phyloP scores from a whole-genome alignment of 2,888 invertebrate species.

The Agrochola lychnidis region DNA sequence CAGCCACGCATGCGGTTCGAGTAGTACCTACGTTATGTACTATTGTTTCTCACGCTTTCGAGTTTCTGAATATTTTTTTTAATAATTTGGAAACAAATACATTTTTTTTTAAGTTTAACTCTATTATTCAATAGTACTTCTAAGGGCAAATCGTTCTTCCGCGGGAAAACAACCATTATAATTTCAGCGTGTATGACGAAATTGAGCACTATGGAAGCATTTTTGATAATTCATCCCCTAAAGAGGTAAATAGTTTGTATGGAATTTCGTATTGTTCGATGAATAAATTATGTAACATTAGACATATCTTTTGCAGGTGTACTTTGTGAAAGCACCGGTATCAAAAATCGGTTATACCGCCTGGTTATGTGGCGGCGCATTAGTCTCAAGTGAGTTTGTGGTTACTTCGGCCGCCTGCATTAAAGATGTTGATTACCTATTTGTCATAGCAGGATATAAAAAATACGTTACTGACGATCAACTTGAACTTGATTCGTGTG shows the following conservation, averaged over 20 bases:
- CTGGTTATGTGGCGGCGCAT: conserved; percentile 73
- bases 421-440: conserved; percentile 68
- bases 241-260: neutral
- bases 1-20: no score
- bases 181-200: no score
- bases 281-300: neutral
- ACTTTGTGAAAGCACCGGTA: conserved; percentile 64
- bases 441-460: conserved; percentile 73
- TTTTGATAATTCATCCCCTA: neutral
- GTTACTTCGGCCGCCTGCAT: conserved; percentile 75
- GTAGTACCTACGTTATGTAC: no score
- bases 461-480: conserved; percentile 67
- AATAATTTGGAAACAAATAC: no score
- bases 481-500: conserved; percentile 70
- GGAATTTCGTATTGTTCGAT: neutral
- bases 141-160: no score
- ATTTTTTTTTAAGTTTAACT: no score
- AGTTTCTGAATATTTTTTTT: no score
- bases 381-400: conserved; percentile 62
- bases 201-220: neutral
- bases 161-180: no score
- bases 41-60: no score
- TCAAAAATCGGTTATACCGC: conserved; percentile 60
- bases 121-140: no score
- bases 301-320: conserved; percentile 59